Conservation (phyloP, 1,140 invertebrate genomes). For the Archegozetes longisetosus region DNA sequence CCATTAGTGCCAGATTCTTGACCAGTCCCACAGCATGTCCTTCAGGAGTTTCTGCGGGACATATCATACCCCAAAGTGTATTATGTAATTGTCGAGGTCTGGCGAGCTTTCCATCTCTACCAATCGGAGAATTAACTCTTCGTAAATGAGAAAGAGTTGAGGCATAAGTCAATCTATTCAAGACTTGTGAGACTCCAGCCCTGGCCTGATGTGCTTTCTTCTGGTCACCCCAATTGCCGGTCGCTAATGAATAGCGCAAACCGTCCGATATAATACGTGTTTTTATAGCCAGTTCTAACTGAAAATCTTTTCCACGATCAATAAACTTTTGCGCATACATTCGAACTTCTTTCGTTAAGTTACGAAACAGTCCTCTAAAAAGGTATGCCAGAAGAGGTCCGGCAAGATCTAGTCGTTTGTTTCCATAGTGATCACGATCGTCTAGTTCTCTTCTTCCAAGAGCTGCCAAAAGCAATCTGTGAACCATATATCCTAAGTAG, state of each 20-base stretch:
- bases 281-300: constrained; percentile 89
- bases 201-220: constrained; percentile 97
- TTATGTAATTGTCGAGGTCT: constrained; percentile 96
- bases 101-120: constrained; percentile 91
- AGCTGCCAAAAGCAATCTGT: constrained; percentile 77
- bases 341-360: constrained; percentile 83
- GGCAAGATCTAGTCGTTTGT: constrained; percentile 91
- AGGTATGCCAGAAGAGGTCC: constrained; percentile 89
- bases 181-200: constrained; percentile 81
- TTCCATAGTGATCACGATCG: constrained; percentile 98
- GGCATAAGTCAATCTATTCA: constrained; percentile 90
- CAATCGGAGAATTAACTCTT: constrained; percentile 94
- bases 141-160: constrained; percentile 94
- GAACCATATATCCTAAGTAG: constrained; percentile 96
- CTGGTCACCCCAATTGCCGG: constrained; percentile 99
- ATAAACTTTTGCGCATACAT: constrained; percentile 99
- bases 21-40: constrained; percentile 58
- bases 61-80: constrained; percentile 98
- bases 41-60: constrained; percentile 42
- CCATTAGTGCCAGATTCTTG: constrained; percentile 96
- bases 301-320: constrained; percentile 95
- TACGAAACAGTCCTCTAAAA: constrained; percentile 68
- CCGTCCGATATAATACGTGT: constrained; percentile 96
- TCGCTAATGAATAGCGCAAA: constrained; percentile 90
- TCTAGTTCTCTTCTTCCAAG: constrained; percentile 89